Evolutionary conservation across 2,113 vertebrate genomes (phyloP).

Genomic region (Eleginops maclovinus): DNA sequence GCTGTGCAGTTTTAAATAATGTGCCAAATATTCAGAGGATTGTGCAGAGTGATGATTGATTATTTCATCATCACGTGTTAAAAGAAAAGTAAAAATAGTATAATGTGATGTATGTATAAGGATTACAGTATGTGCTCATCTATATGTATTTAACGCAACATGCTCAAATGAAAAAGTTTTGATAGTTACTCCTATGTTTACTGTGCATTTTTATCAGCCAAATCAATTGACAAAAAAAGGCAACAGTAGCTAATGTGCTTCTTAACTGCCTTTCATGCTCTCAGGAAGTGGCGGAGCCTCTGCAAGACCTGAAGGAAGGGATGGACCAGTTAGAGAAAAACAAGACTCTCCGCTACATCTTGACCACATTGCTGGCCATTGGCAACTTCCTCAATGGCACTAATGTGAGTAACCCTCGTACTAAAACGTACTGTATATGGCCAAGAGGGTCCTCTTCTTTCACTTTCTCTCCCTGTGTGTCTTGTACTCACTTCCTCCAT

Average conservation of each 20-base stretch:
- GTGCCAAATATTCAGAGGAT: no score
- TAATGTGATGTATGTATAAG: no score
- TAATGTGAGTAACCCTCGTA: slow-evolving; percentile 86
- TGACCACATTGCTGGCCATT: slow-evolving; percentile 94
- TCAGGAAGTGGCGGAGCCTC: slow-evolving; percentile 96
- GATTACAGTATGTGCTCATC: no score
- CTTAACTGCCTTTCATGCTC: background rate
- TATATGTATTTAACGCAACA: no score
- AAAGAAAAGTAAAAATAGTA: no score
- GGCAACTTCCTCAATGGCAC: slow-evolving; percentile 98
- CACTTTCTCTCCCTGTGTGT: slow-evolving; percentile 10
- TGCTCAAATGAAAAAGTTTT: no score
- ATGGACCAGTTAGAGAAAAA: slow-evolving; percentile 99
- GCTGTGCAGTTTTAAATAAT: no score
- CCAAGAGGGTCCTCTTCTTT: slow-evolving; percentile 5
- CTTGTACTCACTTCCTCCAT: slow-evolving; percentile 32
- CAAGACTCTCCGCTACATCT: slow-evolving; percentile 93
- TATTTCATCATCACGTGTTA: no score
- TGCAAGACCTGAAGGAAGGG: slow-evolving; percentile 98
- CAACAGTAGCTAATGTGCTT: background rate
- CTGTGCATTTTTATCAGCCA: background rate
- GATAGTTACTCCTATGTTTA: background rate
- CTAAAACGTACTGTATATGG: no score
- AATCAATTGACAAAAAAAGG: background rate
- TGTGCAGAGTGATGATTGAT: no score